Conservation (phyloP, 2,797 vertebrate species). For the Rhabdophis nuchalis region DNA sequence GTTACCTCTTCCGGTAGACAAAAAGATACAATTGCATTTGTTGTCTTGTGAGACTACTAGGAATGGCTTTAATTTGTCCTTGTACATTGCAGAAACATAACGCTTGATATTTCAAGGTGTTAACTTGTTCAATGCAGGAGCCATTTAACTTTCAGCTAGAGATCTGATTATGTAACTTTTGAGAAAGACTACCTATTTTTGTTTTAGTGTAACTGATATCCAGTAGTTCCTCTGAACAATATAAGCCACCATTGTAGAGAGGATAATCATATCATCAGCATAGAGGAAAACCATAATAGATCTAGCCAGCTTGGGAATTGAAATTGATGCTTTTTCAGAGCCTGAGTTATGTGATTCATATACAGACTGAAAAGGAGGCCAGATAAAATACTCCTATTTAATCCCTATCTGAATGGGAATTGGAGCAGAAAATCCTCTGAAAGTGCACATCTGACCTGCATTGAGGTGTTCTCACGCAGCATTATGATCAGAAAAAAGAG, state of each 20-base stretch:
- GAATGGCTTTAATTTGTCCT: neutral
- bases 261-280: neutral
- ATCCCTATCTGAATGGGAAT: neutral
- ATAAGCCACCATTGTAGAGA: neutral
- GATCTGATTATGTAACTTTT: neutral
- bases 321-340: neutral
- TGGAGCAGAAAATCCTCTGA: neutral
- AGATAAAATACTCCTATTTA: neutral
- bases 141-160: neutral
- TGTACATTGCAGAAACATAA: neutral
- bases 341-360: neutral
- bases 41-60: neutral
- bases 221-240: neutral
- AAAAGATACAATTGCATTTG: neutral
- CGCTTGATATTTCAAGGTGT: neutral
- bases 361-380: neutral
- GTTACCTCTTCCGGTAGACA: neutral
- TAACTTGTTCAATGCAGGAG: neutral
- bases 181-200: neutral
- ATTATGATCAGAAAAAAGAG: neutral
- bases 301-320: neutral
- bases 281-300: neutral
- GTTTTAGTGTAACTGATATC: neutral
- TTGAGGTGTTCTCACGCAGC: neutral
- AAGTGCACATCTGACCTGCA: neutral